Percentiles rank a stretch among this genome's conserved stretches.
These are phyloP conservation scores for Chaunax sp. DNA, from an alignment of 2,797 vertebrate genomes.

Conservation along the genomic window DNA sequence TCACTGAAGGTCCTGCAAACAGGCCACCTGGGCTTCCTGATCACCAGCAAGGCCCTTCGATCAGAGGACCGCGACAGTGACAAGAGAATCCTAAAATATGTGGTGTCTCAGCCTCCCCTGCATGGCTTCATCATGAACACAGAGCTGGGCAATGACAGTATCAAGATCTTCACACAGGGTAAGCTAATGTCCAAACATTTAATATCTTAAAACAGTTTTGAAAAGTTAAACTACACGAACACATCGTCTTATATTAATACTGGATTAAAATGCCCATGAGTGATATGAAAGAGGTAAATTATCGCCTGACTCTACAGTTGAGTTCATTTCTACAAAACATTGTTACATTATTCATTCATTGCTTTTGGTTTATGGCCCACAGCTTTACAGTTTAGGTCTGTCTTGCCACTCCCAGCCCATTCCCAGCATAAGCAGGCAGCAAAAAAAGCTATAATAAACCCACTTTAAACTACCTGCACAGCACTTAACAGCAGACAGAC, in stretches of 20 bases:
- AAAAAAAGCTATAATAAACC: background rate
- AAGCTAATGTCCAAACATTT: constrained; percentile 44
- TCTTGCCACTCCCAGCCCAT: too few species aligned
- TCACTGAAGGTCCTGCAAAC: constrained; percentile 83
- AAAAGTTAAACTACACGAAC: background rate
- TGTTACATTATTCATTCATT: too few species aligned
- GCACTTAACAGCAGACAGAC: background rate
- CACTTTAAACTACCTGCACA: background rate
- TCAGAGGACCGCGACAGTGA: constrained; percentile 87
- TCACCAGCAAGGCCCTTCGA: constrained; percentile 87
- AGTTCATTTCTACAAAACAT: too few species aligned
- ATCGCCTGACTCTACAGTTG: too few species aligned
- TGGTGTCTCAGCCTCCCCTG: constrained; percentile 80
- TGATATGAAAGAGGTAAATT: background rate
- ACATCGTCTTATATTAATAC: background rate
- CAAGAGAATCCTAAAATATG: constrained; percentile 85
- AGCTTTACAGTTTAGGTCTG: too few species aligned
- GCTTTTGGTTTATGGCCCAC: too few species aligned
- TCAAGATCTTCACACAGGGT: constrained; percentile 89
- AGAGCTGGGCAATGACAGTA: constrained; percentile 83
- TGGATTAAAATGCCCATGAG: background rate
- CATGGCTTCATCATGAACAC: constrained; percentile 88
- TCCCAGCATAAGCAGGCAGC: too few species aligned
- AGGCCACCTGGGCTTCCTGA: constrained; percentile 87
- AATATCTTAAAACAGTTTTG: background rate